Percentiles rank a stretch among this genome's conserved stretches.
phyloP scores from a whole-genome alignment of 2,797 vertebrate species.

The Myotis pilosus region DNA sequence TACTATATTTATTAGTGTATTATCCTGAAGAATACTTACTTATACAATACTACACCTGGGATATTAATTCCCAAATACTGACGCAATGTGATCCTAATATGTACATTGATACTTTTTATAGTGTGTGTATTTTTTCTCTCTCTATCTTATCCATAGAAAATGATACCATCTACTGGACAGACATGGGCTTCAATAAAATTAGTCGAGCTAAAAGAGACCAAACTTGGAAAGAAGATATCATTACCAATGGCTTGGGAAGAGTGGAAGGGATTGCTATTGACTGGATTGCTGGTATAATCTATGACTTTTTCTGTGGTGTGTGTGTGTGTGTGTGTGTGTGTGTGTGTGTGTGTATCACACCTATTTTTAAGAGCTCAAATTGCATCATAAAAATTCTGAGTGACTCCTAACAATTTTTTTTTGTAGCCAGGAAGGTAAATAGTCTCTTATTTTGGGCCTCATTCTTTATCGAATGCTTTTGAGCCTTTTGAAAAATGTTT shows the following conservation, averaged over 20 bases:
- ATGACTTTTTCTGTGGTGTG: neutral
- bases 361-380: neutral
- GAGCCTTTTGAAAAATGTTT: conserved; percentile 43
- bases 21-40: neutral
- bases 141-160: conserved; percentile 85
- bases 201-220: conserved; percentile 96
- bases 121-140: neutral
- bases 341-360: neutral
- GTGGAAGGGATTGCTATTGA: conserved; percentile 98
- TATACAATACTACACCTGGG: neutral
- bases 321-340: too few species aligned
- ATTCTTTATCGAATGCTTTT: conserved; percentile 9
- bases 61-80: neutral
- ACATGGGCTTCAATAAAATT: conserved; percentile 98
- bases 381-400: conserved; percentile 27
- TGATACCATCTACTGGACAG: conserved; percentile 99
- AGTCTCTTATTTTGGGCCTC: conserved; percentile 43
- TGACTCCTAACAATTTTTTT: neutral
- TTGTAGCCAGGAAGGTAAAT: conserved; percentile 13
- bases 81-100: neutral
- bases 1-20: neutral
- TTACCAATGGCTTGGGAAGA: conserved; percentile 96
- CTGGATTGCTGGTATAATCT: conserved; percentile 95
- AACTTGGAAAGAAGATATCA: conserved; percentile 97
- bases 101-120: neutral